Conservation (phyloP, 1,140 invertebrate genomes). For the Andricus grossulariae region DNA sequence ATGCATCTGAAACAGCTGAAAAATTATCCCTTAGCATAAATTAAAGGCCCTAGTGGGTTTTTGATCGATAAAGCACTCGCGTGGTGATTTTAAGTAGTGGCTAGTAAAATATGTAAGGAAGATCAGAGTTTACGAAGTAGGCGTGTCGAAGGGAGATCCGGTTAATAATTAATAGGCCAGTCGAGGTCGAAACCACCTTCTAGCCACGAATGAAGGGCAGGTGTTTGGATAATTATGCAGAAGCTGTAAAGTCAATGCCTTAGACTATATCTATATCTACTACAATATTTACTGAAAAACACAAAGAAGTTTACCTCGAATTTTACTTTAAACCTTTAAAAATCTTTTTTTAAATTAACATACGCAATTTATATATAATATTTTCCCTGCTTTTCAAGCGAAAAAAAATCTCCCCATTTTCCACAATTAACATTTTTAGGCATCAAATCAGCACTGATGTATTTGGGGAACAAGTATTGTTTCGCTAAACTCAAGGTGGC, state of each 20-base stretch:
- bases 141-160: constrained; percentile 29
- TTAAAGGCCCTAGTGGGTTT: not conserved
- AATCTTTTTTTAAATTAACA: too few species aligned
- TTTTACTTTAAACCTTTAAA: too few species aligned
- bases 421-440: too few species aligned
- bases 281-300: not conserved
- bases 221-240: constrained; percentile 26
- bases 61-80: constrained; percentile 5
- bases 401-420: too few species aligned
- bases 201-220: constrained; percentile 30
- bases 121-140: constrained; percentile 3
- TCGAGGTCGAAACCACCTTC: constrained; percentile 17
- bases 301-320: too few species aligned
- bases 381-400: too few species aligned
- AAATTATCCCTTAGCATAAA: not conserved
- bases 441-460: too few species aligned
- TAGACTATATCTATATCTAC: not conserved
- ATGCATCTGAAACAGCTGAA: constrained; percentile 5
- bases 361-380: too few species aligned
- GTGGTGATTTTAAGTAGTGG: constrained; percentile 17
- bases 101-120: constrained; percentile 10
- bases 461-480: too few species aligned
- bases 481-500: too few species aligned
- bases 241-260: not conserved
- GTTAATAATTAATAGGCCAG: constrained; percentile 25